These are phyloP conservation scores for Sprattus sprattus DNA, from an alignment of 2,113 vertebrate species.

Conservation along the genomic window DNA sequence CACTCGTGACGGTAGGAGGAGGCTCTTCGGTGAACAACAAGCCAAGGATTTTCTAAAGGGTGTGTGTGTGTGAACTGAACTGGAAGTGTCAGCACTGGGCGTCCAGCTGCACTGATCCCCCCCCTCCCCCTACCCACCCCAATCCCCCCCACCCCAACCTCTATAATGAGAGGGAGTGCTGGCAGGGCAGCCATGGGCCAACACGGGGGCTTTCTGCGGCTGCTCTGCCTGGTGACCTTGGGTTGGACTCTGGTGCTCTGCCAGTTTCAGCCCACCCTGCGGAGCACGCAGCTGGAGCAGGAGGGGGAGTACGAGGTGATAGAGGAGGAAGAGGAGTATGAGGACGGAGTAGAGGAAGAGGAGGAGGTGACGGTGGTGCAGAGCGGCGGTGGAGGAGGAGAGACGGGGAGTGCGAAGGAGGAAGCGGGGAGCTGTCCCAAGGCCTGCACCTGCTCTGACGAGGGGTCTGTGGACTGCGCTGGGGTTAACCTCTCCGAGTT, in stretches of 20 bases:
- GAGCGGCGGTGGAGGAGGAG: background rate
- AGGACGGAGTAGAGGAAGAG: constrained; percentile 22
- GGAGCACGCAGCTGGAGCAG: constrained; percentile 49
- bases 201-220: constrained; percentile 55
- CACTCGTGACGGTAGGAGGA: background rate
- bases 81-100: background rate
- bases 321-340: constrained; percentile 62
- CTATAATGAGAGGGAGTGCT: background rate
- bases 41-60: no score
- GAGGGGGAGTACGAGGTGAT: constrained; percentile 54
- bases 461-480: constrained; percentile 87
- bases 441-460: constrained; percentile 83
- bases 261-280: constrained; percentile 58
- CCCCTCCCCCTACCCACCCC: background rate
- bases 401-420: background rate
- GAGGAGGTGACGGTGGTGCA: background rate
- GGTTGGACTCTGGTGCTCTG: constrained; percentile 61
- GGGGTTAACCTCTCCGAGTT: constrained; percentile 89
- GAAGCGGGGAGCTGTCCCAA: constrained; percentile 69
- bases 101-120: background rate
- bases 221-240: constrained; percentile 67
- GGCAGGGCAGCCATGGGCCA: constrained; percentile 58
- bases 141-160: background rate
- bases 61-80: background rate
- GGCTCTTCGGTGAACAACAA: background rate